phyloP scores from a whole-genome alignment of 2,113 vertebrate genomes.

The Parotia lawesii region DNA sequence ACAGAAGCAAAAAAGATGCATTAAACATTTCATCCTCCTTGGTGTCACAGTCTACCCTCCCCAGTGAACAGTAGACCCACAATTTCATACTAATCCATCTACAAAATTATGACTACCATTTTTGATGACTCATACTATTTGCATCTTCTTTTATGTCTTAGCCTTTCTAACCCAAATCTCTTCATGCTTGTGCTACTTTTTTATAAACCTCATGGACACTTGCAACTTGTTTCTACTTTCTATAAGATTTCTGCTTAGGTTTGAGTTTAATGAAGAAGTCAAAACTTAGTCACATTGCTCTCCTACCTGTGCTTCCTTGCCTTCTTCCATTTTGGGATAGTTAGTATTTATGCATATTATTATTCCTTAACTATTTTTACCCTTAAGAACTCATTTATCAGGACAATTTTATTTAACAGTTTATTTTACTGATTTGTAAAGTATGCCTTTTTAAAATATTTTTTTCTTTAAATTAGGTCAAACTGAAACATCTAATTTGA shows the following conservation, averaged over 20 bases:
- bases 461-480: background rate
- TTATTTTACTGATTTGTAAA: background rate
- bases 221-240: background rate
- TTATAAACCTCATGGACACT: background rate
- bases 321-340: background rate
- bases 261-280: background rate
- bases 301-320: background rate
- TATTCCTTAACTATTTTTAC: background rate
- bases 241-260: background rate
- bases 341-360: background rate
- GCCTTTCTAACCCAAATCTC: background rate
- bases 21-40: background rate
- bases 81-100: background rate
- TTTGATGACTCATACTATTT: background rate
- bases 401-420: background rate
- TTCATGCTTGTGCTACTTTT: background rate
- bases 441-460: accelerated
- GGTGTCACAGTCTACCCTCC: background rate
- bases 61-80: background rate
- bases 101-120: background rate
- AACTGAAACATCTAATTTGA: background rate
- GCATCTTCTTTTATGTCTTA: background rate
- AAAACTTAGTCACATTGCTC: background rate
- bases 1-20: background rate
- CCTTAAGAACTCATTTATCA: background rate